Evolutionary conservation across 2,888 invertebrate species (phyloP), one percentile per base, ranked within the genome.

Genomic region (Tholera decimalis): DNA sequence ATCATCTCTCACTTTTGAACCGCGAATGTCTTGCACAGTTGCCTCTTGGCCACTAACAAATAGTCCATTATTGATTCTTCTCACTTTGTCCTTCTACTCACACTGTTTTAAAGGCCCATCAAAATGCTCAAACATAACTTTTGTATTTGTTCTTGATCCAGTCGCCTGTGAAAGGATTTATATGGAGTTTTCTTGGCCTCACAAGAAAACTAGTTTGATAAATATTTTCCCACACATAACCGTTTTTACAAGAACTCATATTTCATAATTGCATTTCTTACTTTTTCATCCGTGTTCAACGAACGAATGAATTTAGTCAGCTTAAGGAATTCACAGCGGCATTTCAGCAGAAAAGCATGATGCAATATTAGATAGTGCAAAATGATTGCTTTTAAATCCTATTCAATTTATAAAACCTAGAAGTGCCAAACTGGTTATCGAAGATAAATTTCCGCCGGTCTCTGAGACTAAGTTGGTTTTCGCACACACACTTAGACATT

Each of bases 331-430:
- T 20, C 9, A 22, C 6, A 26, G 30, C 11, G 20, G n/a, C n/a
- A 46, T 58, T 28, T 37, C 0, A 9, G 1, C n/a, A 9, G n/a
- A 22, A n/a, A 18, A 37, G 22, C 4, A 2, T 18, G 15, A 0
- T 41, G 20, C 39, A n/a, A n/a, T n/a, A n/a, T n/a, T n/a, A 22
- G n/a, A n/a, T n/a, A n/a, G 9, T 20, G 7, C 30, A 33, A 41
- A 33, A n/a, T 20, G 9, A 51, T 33, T 64, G 9, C 11, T 41
- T 65, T 50, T 22, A 4, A 43, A 58, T 55, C 8, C 22, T 37
- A 30, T 47, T 28, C 30, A n/a, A 28, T 37, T 20, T 39, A 1
- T 8, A 7, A 35, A 39, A 8, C 2, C 1, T 22, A 5, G 11
- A 30, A 2, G 8, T 8, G 2, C 3, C 11, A 11, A 24, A 18